These are phyloP conservation scores for Entosphenus tridentatus DNA, from an alignment of 2,113 vertebrate genomes.

Conservation along the genomic window DNA sequence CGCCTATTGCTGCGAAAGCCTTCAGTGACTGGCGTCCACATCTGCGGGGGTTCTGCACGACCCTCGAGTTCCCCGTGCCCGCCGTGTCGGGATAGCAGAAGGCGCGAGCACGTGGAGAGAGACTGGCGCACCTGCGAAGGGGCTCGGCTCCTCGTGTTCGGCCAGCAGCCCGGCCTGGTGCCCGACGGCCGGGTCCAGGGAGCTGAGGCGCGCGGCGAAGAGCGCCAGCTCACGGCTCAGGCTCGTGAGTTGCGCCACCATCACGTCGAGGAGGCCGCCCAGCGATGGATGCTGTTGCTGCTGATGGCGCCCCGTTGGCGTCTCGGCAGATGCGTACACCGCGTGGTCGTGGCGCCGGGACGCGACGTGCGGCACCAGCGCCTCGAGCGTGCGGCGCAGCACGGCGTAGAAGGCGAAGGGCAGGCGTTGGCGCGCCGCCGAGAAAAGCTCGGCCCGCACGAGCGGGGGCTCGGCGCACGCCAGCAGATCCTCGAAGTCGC, in stretches of 20 bases:
- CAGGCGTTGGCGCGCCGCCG: constrained; percentile 3
- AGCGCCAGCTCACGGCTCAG: constrained; percentile 1
- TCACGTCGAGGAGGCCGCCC: constrained; percentile 6
- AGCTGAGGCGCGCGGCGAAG: constrained; percentile 1
- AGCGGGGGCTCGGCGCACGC: neutral
- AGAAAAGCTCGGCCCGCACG: constrained; percentile 4
- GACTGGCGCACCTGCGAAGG: too few relatives aligned
- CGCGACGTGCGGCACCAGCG: neutral
- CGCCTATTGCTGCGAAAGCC: too few relatives aligned
- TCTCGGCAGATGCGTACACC: neutral
- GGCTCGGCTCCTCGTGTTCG: too few relatives aligned
- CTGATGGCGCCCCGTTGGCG: neutral
- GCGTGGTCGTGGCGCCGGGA: neutral
- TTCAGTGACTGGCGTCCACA: too few relatives aligned
- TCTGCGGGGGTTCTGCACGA: too few relatives aligned
- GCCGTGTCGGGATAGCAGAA: too few relatives aligned
- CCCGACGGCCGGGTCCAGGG: neutral
- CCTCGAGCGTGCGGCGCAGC: neutral
- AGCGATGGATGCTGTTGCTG: neutral
- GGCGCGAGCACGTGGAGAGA: too few relatives aligned
- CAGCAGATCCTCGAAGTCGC: neutral
- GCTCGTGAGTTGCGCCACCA: neutral
- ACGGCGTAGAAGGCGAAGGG: constrained; percentile 4
- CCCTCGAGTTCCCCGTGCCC: too few relatives aligned
- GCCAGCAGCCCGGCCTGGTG: too few relatives aligned